Evolutionary conservation across 2,888 invertebrate genomes (phyloP), one percentile per base, ranked within the genome.

Genomic region (Drosophila siamana): DNA sequence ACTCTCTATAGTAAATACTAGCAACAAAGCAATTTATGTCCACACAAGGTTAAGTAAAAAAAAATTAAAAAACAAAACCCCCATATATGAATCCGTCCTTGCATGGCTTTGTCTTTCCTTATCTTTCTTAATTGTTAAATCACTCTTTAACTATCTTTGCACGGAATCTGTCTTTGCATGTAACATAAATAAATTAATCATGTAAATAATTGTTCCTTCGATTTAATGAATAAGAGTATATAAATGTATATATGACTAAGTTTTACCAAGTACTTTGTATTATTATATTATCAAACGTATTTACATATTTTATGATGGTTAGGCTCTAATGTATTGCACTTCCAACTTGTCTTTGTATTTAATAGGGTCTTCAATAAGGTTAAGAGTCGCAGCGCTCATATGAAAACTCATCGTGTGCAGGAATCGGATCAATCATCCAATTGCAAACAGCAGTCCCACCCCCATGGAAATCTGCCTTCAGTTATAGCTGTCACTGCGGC

Each of bases 341-440:
- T 52, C 13, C n/a, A 28, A 16, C n/a, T 33, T 28, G 9, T 50
- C 24, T 50, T 22, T 40, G 8, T 47, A 15, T 22, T 38, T 83
- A 94, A 86, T 95, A 98, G 98, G 94, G 96, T 98, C 93, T 98
- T 98, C 94, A 96, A 95, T 94, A 98, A 98, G 95, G 97, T 98
- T 92, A 98, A 98, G 94, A 99, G 98, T 94, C 96, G 99, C 93
- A 99, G 98, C 94, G 99, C 99, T 80, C 99, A 99, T 94, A 99
- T 99, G 99, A 99, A 99, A 94, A 98, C 98, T 84, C 99, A 99
- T 94, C 96, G 97, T 92, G 96, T 97, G 89, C 96, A 96, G 92
- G 97, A 97, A 93, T 94, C 95, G 92, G 96, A 96, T 92, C 94
- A 80, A 54, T 76, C 77, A 60, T 69, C 79, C 11, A 80, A 79